Evolutionary conservation across 2,797 vertebrate species (phyloP).

Genomic region (Orestias chungarensis): DNA sequence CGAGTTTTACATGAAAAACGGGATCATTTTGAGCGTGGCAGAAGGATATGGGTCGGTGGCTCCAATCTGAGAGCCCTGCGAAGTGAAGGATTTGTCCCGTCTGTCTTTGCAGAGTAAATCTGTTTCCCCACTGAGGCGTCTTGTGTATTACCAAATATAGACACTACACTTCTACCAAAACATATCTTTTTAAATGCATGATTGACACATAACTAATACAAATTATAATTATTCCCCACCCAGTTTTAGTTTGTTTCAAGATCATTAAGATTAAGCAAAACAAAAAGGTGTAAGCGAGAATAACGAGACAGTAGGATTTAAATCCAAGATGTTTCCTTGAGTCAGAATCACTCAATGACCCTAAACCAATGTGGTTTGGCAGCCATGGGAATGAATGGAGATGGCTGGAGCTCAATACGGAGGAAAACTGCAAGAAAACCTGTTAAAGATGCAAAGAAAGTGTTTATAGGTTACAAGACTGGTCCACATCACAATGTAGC

Average conservation of each 20-base stretch:
- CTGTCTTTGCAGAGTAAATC: conserved; percentile 24
- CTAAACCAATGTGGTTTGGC: not conserved
- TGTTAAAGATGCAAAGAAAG: no score
- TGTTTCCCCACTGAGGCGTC: conserved; percentile 10
- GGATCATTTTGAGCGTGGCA: conserved; percentile 69
- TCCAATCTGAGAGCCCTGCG: conserved; percentile 66
- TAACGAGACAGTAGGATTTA: conserved; percentile 10
- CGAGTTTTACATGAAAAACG: conserved; percentile 85
- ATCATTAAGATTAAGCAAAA: no score
- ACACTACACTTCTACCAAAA: not conserved
- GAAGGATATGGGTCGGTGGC: conserved; percentile 77
- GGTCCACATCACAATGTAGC: not conserved
- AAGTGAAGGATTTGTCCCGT: not conserved
- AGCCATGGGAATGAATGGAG: no score
- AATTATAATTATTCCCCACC: no score
- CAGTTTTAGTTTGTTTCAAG: no score
- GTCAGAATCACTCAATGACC: not conserved
- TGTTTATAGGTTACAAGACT: no score
- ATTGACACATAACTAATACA: not conserved
- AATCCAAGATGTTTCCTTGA: not conserved
- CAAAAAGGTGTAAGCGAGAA: not conserved
- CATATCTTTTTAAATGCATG: not conserved
- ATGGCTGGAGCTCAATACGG: not conserved
- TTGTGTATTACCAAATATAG: not conserved
- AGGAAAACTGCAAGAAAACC: not conserved